Percentiles rank a stretch among this genome's conserved stretches.
Conservation (phyloP, 2,888 invertebrate genomes). For the Hirtodrosophila trivittata region DNA sequence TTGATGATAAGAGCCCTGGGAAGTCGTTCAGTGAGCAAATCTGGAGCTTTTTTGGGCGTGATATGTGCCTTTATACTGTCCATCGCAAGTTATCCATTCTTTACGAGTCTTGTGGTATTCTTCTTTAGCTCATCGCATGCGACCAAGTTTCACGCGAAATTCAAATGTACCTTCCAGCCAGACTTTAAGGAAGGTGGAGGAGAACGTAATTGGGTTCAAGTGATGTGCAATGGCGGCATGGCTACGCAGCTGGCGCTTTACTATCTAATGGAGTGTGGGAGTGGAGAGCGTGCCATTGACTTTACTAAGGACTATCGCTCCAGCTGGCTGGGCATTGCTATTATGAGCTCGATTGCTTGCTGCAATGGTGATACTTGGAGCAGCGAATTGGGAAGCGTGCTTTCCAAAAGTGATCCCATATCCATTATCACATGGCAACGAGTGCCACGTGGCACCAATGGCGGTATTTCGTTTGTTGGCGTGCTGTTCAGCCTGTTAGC, state of each 20-base stretch:
- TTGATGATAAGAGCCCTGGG: conserved; percentile 88
- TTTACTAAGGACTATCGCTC: conserved; percentile 90
- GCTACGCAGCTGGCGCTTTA: conserved; percentile 90
- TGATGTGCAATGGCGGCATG: conserved; percentile 94
- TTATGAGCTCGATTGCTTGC: conserved; percentile 91
- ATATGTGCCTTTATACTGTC: conserved; percentile 91
- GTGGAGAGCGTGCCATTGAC: conserved; percentile 91
- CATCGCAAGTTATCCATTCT: conserved; percentile 90
- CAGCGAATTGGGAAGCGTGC: conserved; percentile 92
- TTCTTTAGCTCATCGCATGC: conserved; percentile 92
- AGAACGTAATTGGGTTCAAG: conserved; percentile 95
- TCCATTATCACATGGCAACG: conserved; percentile 89
- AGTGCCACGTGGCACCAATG: conserved; percentile 95
- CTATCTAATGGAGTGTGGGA: conserved; percentile 91
- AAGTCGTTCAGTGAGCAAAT: conserved; percentile 88
- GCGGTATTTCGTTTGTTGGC: conserved; percentile 89
- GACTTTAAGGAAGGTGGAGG: conserved; percentile 93
- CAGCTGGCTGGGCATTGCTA: conserved; percentile 92
- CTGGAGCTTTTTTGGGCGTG: conserved; percentile 89
- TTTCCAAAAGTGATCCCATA: conserved; percentile 88
- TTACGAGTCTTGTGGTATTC: conserved; percentile 89
- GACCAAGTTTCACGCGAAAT: conserved; percentile 89
- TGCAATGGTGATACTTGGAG: conserved; percentile 96
- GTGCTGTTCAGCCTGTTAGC: conserved; percentile 85
- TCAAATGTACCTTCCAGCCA: conserved; percentile 89